A percentile compares a stretch with the other conserved stretches of the same genome.
Evolutionary conservation across 2,888 invertebrate genomes (phyloP).

Genomic region (Pachliopta kotzebuea): DNA sequence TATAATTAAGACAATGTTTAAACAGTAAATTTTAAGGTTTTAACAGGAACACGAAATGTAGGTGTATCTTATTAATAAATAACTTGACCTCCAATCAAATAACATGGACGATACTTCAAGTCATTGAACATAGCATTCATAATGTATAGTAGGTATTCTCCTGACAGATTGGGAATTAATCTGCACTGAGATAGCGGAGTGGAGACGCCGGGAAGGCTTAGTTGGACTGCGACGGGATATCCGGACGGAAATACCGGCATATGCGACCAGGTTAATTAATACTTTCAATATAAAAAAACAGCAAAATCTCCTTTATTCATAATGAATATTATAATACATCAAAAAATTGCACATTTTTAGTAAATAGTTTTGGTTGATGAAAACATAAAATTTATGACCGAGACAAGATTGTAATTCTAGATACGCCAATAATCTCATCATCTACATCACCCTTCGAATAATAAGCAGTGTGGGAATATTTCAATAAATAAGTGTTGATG

Average conservation of each 20-base stretch:
- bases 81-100: not conserved
- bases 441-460: no score
- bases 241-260: not conserved
- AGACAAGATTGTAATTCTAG: no score
- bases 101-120: not conserved
- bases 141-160: not conserved
- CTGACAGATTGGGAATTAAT: not conserved
- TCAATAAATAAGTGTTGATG: no score
- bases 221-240: slow-evolving; percentile 1
- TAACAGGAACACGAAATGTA: not conserved
- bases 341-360: no score
- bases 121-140: not conserved
- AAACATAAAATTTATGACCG: no score
- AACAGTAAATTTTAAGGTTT: not conserved
- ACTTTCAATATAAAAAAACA: no score
- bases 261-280: not conserved
- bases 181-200: not conserved
- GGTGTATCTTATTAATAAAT: not conserved
- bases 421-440: no score
- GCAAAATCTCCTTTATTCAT: not conserved
- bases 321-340: no score
- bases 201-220: not conserved
- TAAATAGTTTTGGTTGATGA: no score
- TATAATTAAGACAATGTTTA: no score
- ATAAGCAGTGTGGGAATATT: no score